These are phyloP conservation scores for Harmothoe impar DNA, from an alignment of 2,888 invertebrate species.

Conservation along the genomic window DNA sequence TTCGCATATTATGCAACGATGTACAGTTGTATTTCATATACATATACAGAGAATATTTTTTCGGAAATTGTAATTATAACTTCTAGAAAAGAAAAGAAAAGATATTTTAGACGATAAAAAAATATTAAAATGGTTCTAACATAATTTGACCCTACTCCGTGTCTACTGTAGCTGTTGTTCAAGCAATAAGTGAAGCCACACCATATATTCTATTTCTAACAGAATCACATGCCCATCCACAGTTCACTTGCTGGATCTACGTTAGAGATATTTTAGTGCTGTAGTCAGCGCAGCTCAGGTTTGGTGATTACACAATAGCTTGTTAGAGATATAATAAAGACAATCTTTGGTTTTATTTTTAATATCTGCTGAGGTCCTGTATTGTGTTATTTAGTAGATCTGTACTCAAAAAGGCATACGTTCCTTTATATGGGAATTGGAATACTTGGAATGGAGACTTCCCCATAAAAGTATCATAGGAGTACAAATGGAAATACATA, in stretches of 20 bases:
- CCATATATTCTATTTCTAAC: not conserved
- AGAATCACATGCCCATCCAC: not conserved
- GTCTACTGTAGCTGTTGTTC: not conserved
- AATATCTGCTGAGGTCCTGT: conserved; percentile 50
- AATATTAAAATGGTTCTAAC: conserved; percentile 30
- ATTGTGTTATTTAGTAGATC: conserved; percentile 48
- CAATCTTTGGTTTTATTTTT: conserved; percentile 56
- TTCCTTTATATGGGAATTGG: too few relatives aligned
- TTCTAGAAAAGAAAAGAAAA: conserved; percentile 10
- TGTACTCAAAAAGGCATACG: not conserved
- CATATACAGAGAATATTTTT: conserved; percentile 44
- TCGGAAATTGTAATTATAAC: conserved; percentile 31
- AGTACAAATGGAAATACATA: too few relatives aligned
- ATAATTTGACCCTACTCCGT: not conserved
- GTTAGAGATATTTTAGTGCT: not conserved
- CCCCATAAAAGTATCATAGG: too few relatives aligned
- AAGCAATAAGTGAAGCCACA: not conserved
- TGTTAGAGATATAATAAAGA: conserved; percentile 43
- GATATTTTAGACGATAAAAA: conserved; percentile 17
- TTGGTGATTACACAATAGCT: not conserved
- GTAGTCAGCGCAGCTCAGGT: conserved; percentile 15
- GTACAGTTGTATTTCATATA: conserved; percentile 59
- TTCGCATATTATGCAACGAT: conserved; percentile 55
- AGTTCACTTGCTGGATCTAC: not conserved
- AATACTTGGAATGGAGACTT: too few relatives aligned